These are phyloP conservation scores for Aleiodes leptofemur DNA, from an alignment of 2,888 invertebrate genomes.

Conservation along the genomic window DNA sequence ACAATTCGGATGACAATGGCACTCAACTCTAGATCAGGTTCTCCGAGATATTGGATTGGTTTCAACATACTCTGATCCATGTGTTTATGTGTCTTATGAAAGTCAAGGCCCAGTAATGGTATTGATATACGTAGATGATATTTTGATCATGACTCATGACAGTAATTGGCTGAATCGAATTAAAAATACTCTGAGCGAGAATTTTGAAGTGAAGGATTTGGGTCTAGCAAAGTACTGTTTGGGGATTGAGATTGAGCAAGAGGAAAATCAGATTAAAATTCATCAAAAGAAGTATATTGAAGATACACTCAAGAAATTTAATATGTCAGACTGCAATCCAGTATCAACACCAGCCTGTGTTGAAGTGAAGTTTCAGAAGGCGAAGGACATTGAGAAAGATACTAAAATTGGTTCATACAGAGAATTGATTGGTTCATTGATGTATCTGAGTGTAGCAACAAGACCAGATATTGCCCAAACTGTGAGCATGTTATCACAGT, in stretches of 20 bases:
- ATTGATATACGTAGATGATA: conserved; percentile 37
- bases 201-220: conserved; percentile 31
- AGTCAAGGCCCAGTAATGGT: conserved; percentile 7
- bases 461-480: conserved; percentile 52
- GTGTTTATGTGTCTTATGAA: conserved; percentile 34
- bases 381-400: conserved; percentile 18
- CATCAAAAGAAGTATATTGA: conserved; percentile 36
- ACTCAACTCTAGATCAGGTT: background rate
- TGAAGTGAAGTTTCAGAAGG: conserved; percentile 35
- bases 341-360: conserved; percentile 42
- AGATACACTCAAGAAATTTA: conserved; percentile 21
- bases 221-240: conserved; percentile 40
- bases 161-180: background rate
- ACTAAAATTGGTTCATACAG: conserved; percentile 34
- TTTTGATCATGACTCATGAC: conserved; percentile 30
- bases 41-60: conserved; percentile 3
- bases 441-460: conserved; percentile 52
- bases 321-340: conserved; percentile 41
- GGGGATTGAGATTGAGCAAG: conserved; percentile 39
- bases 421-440: conserved; percentile 47
- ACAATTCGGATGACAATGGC: conserved; percentile 26
- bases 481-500: conserved; percentile 51
- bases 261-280: background rate
- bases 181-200: background rate
- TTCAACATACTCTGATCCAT: conserved; percentile 49